Base-by-base conservation (phyloP, 2,888 invertebrate species). In the Cephus pygmeus region DNA sequence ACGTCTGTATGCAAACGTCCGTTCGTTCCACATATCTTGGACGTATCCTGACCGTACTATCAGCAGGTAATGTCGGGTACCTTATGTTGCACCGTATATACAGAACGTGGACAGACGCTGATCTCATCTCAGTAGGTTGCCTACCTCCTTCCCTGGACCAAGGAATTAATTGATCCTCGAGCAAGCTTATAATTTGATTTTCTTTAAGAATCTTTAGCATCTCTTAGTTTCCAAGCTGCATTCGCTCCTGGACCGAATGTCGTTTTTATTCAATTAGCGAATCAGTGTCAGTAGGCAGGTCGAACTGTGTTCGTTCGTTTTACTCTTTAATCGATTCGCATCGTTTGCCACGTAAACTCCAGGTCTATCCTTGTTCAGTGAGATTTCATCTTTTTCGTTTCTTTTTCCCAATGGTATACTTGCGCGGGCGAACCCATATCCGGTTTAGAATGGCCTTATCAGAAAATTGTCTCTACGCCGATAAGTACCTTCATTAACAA, bases 11-110 rank as follows among this genome's bases (percentile, higher is more conserved):
- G 75, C 77, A 76, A 79, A 81, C 79, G 79, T 80, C 79, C 80
- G 77, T 77, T 78, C 71, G 81, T 79, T 80, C 76, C 77, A 80
- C 77, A 79, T 80, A 79, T 78, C 77, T 78, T 75, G 71, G 73
- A 79, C 77, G 76, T 71, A 71, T 71, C 71, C 34, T 9, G 6
- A 4, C 69, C 12, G 31, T 30, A 30, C 69, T 33, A 69, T 30
- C 30, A 12, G 71, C 34, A 11, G 12, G 71, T 34, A 71, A 71
- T 15, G 34, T 30, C 11, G 71, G 3, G 30, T 23, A 34, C 71
- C 71, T 9, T 9, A 56, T 15, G 23, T 56, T 23, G 2, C 9
- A 56, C 2, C 2, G 9, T 56, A 23, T 23, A 56, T 23, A 0
- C 56, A 56, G 56, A 0, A 23, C 56, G 23, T 56, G 56, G 4